Evolutionary conservation across 2,888 invertebrate species (phyloP).

Genomic region (Lepidonotus clava): DNA sequence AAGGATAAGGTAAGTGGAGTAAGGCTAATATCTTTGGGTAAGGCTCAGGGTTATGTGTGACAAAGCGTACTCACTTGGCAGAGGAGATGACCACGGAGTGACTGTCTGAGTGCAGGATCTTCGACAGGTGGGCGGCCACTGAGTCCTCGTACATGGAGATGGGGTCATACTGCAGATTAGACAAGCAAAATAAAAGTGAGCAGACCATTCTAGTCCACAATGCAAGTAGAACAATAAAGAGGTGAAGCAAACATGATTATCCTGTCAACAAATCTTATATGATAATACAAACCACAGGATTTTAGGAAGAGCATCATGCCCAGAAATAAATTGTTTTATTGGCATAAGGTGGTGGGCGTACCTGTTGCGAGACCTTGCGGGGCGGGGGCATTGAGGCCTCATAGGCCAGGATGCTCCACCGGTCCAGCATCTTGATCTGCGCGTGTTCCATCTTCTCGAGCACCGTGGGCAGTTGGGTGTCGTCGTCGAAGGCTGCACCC

Average conservation of each 20-base stretch:
- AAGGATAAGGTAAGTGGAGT: too few species aligned
- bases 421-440: conserved; percentile 98
- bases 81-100: conserved; percentile 87
- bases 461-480: conserved; percentile 93
- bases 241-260: too few species aligned
- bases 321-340: too few species aligned
- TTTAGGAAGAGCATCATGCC: too few species aligned
- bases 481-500: conserved; percentile 98
- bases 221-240: too few species aligned
- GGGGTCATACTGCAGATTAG: conserved; percentile 78
- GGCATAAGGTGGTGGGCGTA: not conserved
- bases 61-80: conserved; percentile 86
- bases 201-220: too few species aligned
- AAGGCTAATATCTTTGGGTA: too few species aligned
- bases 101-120: conserved; percentile 91
- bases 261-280: too few species aligned
- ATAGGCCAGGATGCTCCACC: conserved; percentile 98
- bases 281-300: too few species aligned
- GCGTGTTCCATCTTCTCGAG: conserved; percentile 97
- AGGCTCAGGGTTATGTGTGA: too few species aligned
- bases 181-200: too few species aligned
- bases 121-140: conserved; percentile 89
- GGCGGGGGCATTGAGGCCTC: conserved; percentile 80
- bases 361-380: conserved; percentile 74
- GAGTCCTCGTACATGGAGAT: conserved; percentile 89